Evolutionary conservation across 2,797 vertebrate species (phyloP).

Genomic region (Vipera latastei): DNA sequence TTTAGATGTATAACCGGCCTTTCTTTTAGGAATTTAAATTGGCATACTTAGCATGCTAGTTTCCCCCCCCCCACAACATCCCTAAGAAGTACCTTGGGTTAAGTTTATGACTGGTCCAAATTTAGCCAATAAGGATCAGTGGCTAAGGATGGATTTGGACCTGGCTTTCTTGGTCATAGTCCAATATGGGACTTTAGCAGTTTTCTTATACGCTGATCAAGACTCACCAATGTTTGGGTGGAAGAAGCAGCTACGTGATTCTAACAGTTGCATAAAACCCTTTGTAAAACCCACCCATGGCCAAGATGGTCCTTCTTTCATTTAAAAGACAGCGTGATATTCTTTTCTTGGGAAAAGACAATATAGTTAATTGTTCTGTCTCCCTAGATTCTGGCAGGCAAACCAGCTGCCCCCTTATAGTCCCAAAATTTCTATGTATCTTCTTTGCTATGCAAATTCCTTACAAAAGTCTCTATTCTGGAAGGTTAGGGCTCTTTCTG

Average conservation of each 20-base stretch:
- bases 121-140: not conserved
- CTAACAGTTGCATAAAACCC: not conserved
- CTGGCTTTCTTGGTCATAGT: not conserved
- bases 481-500: not conserved
- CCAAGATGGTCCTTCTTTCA: not conserved
- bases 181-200: not conserved
- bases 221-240: not conserved
- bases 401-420: not conserved
- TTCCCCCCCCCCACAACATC: not conserved
- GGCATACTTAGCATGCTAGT: not conserved
- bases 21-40: not conserved
- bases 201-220: not conserved
- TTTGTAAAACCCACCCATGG: not conserved
- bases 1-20: not conserved
- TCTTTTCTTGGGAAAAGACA: not conserved
- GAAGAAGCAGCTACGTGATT: not conserved
- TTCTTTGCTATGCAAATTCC: not conserved
- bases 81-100: not conserved
- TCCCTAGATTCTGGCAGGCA: too few species aligned
- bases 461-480: not conserved
- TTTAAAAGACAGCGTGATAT: too few species aligned
- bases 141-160: not conserved
- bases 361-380: not conserved
- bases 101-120: not conserved
- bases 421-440: not conserved